Percentiles rank a stretch among this genome's conserved stretches.
phyloP scores from a whole-genome alignment of 92 coral and sea anemone species.

The Palythoa heliodiscus region DNA sequence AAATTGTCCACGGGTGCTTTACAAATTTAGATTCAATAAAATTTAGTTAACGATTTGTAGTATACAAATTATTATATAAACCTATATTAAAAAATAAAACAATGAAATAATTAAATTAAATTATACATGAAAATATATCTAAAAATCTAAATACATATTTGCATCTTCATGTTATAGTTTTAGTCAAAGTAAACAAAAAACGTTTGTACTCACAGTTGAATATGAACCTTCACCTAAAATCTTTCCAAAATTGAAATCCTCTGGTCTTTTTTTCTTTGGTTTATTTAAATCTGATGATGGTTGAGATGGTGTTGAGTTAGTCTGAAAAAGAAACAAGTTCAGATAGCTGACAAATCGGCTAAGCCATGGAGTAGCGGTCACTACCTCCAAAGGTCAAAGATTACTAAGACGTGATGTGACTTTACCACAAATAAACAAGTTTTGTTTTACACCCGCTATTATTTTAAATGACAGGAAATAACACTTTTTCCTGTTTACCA shows the following conservation, averaged over 20 bases:
- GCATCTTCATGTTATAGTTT: too few relatives aligned
- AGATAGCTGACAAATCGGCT: background rate
- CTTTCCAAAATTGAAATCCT: conserved; percentile 97
- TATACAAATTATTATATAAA: too few relatives aligned
- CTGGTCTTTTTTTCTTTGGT: conserved; percentile 83
- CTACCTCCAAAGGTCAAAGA: conserved; percentile 1
- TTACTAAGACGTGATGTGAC: background rate
- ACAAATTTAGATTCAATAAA: too few relatives aligned
- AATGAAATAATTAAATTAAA: too few relatives aligned
- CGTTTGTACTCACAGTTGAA: conserved; percentile 81
- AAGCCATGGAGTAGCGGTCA: background rate
- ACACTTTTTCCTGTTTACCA: conserved; percentile 1
- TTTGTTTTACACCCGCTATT: background rate
- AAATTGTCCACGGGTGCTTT: too few relatives aligned
- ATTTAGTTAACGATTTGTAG: too few relatives aligned
- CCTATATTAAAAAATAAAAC: too few relatives aligned
- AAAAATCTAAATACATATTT: too few relatives aligned
- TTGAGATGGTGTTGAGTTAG: conserved; percentile 56
- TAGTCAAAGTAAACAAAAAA: background rate
- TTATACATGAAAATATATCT: too few relatives aligned
- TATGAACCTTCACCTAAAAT: conserved; percentile 97
- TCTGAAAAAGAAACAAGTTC: conserved; percentile 13
- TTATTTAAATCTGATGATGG: conserved; percentile 42
- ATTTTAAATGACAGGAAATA: conserved; percentile 11
- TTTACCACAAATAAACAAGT: background rate